These are phyloP conservation scores for Darevskia nairensis DNA, from an alignment of 2,797 vertebrate species.

Conservation along the genomic window DNA sequence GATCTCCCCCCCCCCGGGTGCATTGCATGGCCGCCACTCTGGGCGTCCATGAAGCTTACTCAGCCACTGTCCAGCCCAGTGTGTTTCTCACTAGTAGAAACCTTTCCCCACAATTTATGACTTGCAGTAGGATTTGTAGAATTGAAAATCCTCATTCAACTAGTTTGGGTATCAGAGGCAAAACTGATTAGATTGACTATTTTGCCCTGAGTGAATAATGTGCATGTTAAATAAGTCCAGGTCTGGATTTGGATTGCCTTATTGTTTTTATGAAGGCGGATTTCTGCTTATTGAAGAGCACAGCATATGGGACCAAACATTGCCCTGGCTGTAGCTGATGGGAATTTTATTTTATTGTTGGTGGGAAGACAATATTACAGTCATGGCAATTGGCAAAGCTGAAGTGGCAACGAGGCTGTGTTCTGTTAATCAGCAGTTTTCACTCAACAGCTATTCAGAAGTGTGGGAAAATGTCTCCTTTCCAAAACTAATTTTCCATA, in stretches of 20 bases:
- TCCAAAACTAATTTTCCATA: constrained; percentile 15
- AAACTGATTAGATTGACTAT: neutral
- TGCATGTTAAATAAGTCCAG: neutral
- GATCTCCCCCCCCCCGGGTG: accelerated
- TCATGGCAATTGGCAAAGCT: constrained; percentile 6
- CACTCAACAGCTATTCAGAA: constrained; percentile 16
- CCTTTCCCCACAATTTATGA: neutral
- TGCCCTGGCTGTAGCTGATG: neutral
- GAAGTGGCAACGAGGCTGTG: neutral
- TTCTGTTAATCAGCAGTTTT: constrained; percentile 24
- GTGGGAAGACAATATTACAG: neutral
- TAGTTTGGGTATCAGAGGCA: neutral
- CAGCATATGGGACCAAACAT: neutral
- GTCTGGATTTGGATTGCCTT: neutral
- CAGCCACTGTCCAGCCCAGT: neutral
- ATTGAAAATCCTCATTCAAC: neutral
- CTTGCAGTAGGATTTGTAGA: neutral
- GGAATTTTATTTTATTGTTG: constrained; percentile 3
- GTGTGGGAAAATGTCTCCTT: neutral
- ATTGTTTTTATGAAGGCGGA: constrained; percentile 31
- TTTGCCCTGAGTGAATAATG: neutral
- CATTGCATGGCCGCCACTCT: too few species aligned
- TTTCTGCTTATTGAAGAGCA: neutral
- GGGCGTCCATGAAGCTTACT: too few species aligned
- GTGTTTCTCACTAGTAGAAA: neutral